phyloP scores from a whole-genome alignment of 2,113 vertebrate species.

The Stegastes partitus region DNA sequence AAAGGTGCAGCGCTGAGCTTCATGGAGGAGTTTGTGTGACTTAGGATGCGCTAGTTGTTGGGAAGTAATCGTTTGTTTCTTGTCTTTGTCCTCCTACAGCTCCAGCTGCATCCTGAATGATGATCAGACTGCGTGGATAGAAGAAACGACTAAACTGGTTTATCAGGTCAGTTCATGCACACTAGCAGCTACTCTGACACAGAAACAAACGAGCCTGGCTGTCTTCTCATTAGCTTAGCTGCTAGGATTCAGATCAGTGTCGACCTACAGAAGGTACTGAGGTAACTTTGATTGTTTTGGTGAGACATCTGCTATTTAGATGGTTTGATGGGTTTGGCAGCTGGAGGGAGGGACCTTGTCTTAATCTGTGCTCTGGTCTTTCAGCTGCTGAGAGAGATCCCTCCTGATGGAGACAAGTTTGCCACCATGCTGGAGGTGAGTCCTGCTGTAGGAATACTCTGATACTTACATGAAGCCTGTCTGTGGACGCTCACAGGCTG shows the following conservation, averaged over 20 bases:
- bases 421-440: slow-evolving; percentile 96
- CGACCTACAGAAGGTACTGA: too few relatives aligned
- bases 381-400: slow-evolving; percentile 95
- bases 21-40: neutral
- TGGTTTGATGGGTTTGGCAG: neutral
- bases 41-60: neutral
- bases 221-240: too few relatives aligned
- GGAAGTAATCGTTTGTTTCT: neutral
- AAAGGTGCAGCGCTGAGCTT: slow-evolving; percentile 87
- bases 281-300: too few relatives aligned
- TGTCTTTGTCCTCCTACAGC: slow-evolving; percentile 76
- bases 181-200: too few relatives aligned
- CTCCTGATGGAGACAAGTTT: slow-evolving; percentile 95
- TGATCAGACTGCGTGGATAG: slow-evolving; percentile 96
- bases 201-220: too few relatives aligned
- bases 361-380: slow-evolving; percentile 18
- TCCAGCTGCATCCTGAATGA: slow-evolving; percentile 94
- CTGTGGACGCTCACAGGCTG: neutral
- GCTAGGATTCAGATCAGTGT: too few relatives aligned
- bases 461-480: neutral
- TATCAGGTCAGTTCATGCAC: slow-evolving; percentile 90
- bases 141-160: slow-evolving; percentile 95
- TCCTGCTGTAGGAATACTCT: neutral
- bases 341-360: neutral
- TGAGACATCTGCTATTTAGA: too few relatives aligned